Conservation (phyloP, 2,888 invertebrate species). For the Lacanobia oleracea region DNA sequence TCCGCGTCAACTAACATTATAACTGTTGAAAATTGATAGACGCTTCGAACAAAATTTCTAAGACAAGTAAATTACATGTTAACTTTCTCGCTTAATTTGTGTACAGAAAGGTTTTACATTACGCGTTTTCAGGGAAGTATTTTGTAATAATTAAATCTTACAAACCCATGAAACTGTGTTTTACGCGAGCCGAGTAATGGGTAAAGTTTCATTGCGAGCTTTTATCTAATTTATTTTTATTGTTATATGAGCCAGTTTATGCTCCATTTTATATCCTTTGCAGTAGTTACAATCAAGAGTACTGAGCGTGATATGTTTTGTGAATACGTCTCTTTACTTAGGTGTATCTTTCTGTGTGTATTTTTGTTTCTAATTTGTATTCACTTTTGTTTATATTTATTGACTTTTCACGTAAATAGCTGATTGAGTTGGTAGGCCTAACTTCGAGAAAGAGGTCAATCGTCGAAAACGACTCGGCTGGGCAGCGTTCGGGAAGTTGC, state of each 20-base stretch:
- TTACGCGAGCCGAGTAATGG: slow-evolving; percentile 83
- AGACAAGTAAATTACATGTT: slow-evolving; percentile 29
- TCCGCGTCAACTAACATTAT: neutral
- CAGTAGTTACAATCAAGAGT: slow-evolving; percentile 79
- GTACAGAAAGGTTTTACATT: slow-evolving; percentile 57
- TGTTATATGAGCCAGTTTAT: slow-evolving; percentile 86
- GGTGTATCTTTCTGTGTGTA: slow-evolving; percentile 5
- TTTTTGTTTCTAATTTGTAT: slow-evolving; percentile 1
- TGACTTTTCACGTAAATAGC: neutral
- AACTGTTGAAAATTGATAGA: slow-evolving; percentile 4
- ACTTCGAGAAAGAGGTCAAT: too few species aligned
- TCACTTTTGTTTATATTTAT: neutral
- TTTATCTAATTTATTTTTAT: slow-evolving; percentile 90
- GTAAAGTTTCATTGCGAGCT: slow-evolving; percentile 88
- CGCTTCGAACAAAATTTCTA: slow-evolving; percentile 9
- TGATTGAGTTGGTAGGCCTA: too few species aligned
- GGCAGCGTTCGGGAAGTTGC: too few species aligned
- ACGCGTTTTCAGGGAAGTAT: slow-evolving; percentile 70
- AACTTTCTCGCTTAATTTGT: slow-evolving; percentile 51
- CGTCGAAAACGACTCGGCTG: too few species aligned
- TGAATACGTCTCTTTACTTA: slow-evolving; percentile 56
- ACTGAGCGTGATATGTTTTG: slow-evolving; percentile 70
- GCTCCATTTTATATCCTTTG: slow-evolving; percentile 82
- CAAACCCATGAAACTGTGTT: slow-evolving; percentile 84
- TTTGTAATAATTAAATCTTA: slow-evolving; percentile 87